Conservation (phyloP, 37 sponge, comb jelly and placozoan species). For the Bolinopsis microptera region DNA sequence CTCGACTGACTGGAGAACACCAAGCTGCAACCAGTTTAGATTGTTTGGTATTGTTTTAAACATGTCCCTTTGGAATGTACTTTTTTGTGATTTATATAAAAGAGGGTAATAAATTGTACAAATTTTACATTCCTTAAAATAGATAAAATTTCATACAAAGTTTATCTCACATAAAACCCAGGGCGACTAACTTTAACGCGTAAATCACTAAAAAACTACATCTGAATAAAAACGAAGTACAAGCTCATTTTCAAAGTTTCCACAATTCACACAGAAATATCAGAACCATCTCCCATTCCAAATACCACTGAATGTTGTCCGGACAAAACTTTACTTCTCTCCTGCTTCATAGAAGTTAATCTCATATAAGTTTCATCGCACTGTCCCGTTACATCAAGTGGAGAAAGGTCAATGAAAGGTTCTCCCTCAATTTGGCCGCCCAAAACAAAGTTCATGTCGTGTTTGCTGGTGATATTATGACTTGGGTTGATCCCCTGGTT, state of each 20-base stretch:
- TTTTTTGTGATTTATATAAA: not conserved
- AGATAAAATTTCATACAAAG: not conserved
- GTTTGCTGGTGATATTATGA: not conserved
- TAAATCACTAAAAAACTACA: too few relatives aligned
- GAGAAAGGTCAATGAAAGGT: constrained; percentile 6
- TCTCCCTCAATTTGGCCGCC: not conserved
- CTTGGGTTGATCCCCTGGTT: not conserved
- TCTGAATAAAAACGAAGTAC: too few relatives aligned
- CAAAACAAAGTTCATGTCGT: not conserved
- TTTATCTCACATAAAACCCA: too few relatives aligned
- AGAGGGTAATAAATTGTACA: not conserved
- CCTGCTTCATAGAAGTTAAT: not conserved
- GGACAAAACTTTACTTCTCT: not conserved
- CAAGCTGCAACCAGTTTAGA: not conserved
- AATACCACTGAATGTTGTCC: not conserved
- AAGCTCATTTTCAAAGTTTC: too few relatives aligned
- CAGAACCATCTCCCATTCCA: not conserved
- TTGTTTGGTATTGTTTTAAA: not conserved
- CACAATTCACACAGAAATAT: constrained; percentile 25
- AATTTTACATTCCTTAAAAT: not conserved
- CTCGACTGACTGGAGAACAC: not conserved
- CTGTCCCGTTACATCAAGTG: not conserved
- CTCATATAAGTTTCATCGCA: not conserved
- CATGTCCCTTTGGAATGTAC: not conserved
- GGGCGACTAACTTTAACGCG: too few relatives aligned